Evolutionary conservation across 1,140 invertebrate species (phyloP).

Genomic region (Drosophila oshimai): DNA sequence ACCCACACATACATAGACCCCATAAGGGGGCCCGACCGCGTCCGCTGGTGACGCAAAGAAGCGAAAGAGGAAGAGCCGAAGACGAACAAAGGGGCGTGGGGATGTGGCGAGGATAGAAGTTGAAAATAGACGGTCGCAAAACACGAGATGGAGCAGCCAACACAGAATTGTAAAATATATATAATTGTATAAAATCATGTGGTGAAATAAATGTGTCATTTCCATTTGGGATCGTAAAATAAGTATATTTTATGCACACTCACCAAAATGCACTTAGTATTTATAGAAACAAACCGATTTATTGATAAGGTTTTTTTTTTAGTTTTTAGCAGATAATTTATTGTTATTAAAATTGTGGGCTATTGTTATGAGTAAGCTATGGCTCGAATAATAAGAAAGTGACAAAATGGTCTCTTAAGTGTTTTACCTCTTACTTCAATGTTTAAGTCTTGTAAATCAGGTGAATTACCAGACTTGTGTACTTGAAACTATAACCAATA

Average conservation of each 20-base stretch:
- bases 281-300: not conserved
- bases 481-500: too few species aligned
- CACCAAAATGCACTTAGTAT: conserved; percentile 11
- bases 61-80: not conserved
- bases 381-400: too few species aligned
- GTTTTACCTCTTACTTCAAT: too few species aligned
- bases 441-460: too few species aligned
- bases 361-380: too few species aligned
- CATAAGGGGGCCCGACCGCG: conserved; percentile 61
- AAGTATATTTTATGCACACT: not conserved
- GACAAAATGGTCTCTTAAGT: too few species aligned
- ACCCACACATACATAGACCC: conserved; percentile 30
- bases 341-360: too few species aligned
- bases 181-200: conserved; percentile 8
- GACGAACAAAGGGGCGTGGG: not conserved
- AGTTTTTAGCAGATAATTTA: too few species aligned
- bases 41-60: conserved; percentile 50
- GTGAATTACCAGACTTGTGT: too few species aligned
- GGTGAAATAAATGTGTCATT: conserved; percentile 43
- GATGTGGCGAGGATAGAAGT: conserved; percentile 2
- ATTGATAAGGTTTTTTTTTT: not conserved
- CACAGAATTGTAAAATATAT: conserved; percentile 8
- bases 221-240: conserved; percentile 12
- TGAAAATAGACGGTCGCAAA: conserved; percentile 33
- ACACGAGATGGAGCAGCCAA: conserved; percentile 15